phyloP scores from a whole-genome alignment of 2,797 vertebrate species.

The Leptoclinus maculatus region DNA sequence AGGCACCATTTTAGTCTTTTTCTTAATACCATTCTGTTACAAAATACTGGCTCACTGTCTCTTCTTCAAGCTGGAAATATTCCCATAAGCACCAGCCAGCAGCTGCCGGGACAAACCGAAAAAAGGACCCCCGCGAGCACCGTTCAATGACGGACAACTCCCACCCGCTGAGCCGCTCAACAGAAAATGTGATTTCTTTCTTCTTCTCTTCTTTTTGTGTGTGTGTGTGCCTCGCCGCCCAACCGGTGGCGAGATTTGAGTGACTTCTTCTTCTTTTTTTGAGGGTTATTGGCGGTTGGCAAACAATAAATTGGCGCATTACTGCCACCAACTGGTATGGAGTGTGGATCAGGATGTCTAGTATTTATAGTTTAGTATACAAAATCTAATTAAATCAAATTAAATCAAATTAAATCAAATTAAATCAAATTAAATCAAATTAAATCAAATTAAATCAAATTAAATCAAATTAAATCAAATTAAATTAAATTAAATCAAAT shows the following conservation, averaged over 20 bases:
- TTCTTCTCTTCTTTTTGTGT: too few relatives aligned
- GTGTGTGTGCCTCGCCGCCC: background rate
- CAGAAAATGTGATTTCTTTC: background rate
- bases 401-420: too few relatives aligned
- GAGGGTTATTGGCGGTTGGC: too few relatives aligned
- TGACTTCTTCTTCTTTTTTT: background rate
- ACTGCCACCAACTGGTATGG: too few relatives aligned
- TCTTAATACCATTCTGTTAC: conserved; percentile 72
- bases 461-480: too few relatives aligned
- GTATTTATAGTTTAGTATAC: too few relatives aligned
- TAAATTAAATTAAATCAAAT: too few relatives aligned
- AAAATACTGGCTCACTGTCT: conserved; percentile 33
- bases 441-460: too few relatives aligned
- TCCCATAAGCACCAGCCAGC: conserved; percentile 52
- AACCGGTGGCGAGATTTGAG: conserved; percentile 34
- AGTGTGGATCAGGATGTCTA: too few relatives aligned
- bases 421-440: too few relatives aligned
- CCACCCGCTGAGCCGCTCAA: conserved; percentile 11
- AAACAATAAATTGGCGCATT: too few relatives aligned
- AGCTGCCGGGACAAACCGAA: conserved; percentile 19
- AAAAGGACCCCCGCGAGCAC: background rate
- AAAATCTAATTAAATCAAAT: too few relatives aligned
- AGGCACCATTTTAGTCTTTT: conserved; percentile 77
- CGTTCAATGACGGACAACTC: background rate
- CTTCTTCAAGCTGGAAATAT: background rate